Evolutionary conservation across 2,797 vertebrate species (phyloP), one percentile per base, ranked within the genome.

Genomic region (Rhinichthys osculus): DNA sequence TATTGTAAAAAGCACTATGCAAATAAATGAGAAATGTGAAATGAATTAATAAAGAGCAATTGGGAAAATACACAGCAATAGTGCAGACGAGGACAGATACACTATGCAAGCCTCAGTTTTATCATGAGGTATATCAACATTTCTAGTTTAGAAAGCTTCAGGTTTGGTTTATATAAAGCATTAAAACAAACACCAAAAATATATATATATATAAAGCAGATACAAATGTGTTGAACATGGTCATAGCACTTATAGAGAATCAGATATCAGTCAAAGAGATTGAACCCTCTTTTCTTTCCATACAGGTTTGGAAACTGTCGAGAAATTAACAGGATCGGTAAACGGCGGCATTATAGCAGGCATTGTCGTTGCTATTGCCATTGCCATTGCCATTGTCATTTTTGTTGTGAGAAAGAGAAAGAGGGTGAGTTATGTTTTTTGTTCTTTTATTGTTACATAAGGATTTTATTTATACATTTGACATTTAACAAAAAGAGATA

Each of bases 51-150:
- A 1, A 10, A 11, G 19, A 35, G 4, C 35, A 85, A 14, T 4
- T 27, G 23, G 90, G 50, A 19, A 83, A 17, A 4, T 90, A 89
- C 66, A 88, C 35, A 5, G 66, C 23, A 3, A 0, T 2, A 59
- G 54, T 59, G 70, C 82, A 14, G 16, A 47, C 3, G 3, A 54
- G 2, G 54, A 47, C 57, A 90, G 47, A 80, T 10, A 67, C 74
- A 11, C 83, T 2, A 67, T 78, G 5, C 10, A 62, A 47, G 85
- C 86, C 17, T 5, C 1, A 40, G n/a, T 89, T 27, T 21, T 4
- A 27, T 27, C 38, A 66, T 47, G 7, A 66, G 57, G 50, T 82
- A 82, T n/a, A 11, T 44, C 57, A 7, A 64, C 1, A 54, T 54
- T 23, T 76, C 3, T 54, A 59, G 3, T 76, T 38, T 17, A 33